Evolutionary conservation across 2,113 vertebrate genomes (phyloP).

Genomic region (Psephotus haematonotus): DNA sequence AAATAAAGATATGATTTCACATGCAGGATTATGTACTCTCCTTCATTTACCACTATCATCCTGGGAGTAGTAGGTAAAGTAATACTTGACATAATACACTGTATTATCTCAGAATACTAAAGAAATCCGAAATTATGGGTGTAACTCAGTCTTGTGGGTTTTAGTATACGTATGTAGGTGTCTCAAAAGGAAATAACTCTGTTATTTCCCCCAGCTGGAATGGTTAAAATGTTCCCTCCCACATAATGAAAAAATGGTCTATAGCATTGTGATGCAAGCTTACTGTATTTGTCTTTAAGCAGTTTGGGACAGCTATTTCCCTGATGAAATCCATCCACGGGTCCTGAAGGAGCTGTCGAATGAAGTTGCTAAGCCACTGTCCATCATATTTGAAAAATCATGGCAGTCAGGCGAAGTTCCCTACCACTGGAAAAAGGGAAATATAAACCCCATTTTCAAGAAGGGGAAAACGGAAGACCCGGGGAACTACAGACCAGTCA

Average conservation of each 20-base stretch:
- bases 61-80: background rate
- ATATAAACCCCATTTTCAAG: no score
- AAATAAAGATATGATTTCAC: background rate
- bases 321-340: no score
- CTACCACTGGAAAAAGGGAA: no score
- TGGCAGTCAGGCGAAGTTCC: no score
- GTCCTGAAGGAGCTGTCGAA: no score
- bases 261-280: accelerated
- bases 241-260: background rate
- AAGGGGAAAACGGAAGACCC: no score
- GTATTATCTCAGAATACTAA: background rate
- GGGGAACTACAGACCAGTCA: no score
- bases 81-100: background rate
- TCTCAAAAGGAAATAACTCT: background rate
- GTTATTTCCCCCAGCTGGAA: background rate
- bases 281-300: background rate
- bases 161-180: background rate
- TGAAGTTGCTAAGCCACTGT: no score
- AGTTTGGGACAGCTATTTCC: background rate
- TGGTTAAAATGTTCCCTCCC: background rate
- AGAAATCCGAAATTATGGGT: background rate
- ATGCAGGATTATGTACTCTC: background rate
- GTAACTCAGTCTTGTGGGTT: background rate
- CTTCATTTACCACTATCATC: background rate
- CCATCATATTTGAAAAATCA: no score